Evolutionary conservation across 1,140 invertebrate genomes (phyloP), one percentile per base, ranked within the genome.

Genomic region (Epicauta chinensis): DNA sequence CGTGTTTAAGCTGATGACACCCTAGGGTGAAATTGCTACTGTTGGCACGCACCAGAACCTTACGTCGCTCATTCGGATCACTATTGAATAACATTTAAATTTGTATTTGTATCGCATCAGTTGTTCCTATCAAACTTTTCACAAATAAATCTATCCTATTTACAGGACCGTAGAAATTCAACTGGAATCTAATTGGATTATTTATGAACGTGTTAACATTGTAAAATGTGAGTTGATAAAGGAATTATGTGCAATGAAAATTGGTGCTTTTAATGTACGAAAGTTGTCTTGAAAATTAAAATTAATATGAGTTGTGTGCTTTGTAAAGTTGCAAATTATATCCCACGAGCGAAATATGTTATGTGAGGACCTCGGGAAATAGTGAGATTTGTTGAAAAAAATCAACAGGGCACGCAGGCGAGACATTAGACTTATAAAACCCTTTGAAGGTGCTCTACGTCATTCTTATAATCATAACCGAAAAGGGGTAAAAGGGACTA

Each of bases 1-100:
- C 64, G 62, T 60, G 64, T 60, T 66, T 66, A 64, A 64, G 60
- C 47, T 37, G 61, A 66, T 59, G 56, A 60, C 58, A 63, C 64
- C 64, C 64, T 40, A 46, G 64, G 61, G 64, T 61, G 50, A 61
- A 42, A 65, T 65, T 63, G 50, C 51, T 61, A 52, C 51, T 53
- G 49, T 61, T 59, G 50, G 61, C 61, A 65, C 63, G 63, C 63
- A 65, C 55, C 49, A 45, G 51, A 53, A 60, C 53, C 53, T 46
- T 52, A 43, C 42, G 49, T 51, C 53, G 39, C 46, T 59, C 57
- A 56, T 49, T 56, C 39, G 50, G 42, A 52, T 59, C 45, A 47
- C 57, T 56, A 55, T 59, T 53, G 53, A 53, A 59, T 59, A 49
- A 53, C 51, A 59, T 59, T 59, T 59, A 59, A 56, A 59, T 59